phyloP scores from a whole-genome alignment of 2,888 invertebrate species.

The Drosophila neotestacea region DNA sequence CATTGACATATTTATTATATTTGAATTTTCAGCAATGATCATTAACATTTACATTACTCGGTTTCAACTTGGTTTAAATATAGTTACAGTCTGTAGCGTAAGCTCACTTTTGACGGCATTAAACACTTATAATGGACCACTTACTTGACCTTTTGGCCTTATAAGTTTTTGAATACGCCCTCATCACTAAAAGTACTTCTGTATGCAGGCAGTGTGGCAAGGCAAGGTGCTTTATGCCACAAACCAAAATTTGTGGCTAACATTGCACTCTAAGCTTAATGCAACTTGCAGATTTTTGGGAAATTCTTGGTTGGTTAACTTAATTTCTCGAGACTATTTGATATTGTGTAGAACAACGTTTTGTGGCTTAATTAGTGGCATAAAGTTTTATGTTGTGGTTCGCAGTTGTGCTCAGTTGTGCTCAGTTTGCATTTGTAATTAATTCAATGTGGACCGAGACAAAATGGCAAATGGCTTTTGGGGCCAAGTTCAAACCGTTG shows the following conservation, averaged over 20 bases:
- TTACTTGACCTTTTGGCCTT: neutral
- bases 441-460: slow-evolving; percentile 54
- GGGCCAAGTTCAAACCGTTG: slow-evolving; percentile 29
- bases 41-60: too few relatives aligned
- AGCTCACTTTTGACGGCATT: neutral
- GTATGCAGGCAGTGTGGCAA: slow-evolving; percentile 30
- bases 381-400: slow-evolving; percentile 16
- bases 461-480: slow-evolving; percentile 50
- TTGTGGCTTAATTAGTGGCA: slow-evolving; percentile 48
- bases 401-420: slow-evolving; percentile 16
- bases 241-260: slow-evolving; percentile 1
- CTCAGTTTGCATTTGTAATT: slow-evolving; percentile 58
- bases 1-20: neutral
- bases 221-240: slow-evolving; percentile 26
- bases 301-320: neutral
- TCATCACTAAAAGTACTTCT: slow-evolving; percentile 38
- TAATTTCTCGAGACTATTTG: slow-evolving; percentile 12
- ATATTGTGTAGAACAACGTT: slow-evolving; percentile 16
- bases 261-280: slow-evolving; percentile 2
- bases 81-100: neutral
- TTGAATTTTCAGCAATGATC: neutral
- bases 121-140: neutral
- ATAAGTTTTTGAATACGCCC: neutral
- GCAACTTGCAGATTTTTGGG: slow-evolving; percentile 16
- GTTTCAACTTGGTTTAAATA: neutral